Base-by-base conservation (phyloP, 2,888 invertebrate genomes). In the Sarcophaga rosellei region DNA sequence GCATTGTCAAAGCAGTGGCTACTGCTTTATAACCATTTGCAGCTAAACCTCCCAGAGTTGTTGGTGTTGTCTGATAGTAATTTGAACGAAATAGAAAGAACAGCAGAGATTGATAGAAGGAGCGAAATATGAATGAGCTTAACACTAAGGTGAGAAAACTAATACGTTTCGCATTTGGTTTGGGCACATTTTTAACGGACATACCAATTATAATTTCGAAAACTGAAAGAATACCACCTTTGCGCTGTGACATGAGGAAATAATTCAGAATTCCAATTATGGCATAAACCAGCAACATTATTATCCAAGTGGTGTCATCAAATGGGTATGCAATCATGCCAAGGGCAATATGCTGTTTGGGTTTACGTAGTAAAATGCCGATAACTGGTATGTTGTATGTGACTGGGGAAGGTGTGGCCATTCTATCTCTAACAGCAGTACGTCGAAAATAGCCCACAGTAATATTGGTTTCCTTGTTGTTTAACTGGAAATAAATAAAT, bases 371-470 rank as follows among this genome's bases (percentile, higher is more conserved):
- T 12, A 89, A 80, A 57, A 91, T 65, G 45, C 88, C 84, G 21
- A 89, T 86, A 23, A 89, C 44, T 1, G 84, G 88, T 35, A 88
- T 88, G 20, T 89, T 89, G 66, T 88, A 89, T 72, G 90, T 89
- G 1, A 89, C 88, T 45, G 89, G 88, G 2, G 89, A 89, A 0
- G 90, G 78, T 1, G 89, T 89, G 10, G 89, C 74, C 5, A 88
- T 87, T n/a, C 44, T 35, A 59, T 62, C 17, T 2, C 73, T 66
- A 0, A 81, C 76, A 23, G 70, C 59, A 6, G 88, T 84, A 4
- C 88, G 88, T 70, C 88, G 88, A 11, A 89, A 85, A 25, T 89
- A 90, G 0, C 91, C 90, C 35, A 90, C 77, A 23, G 88, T 88
- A 69, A 91, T 76, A 44, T 91, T 89, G 5, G 88, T 89, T 17